A percentile compares a stretch with the other conserved stretches of the same genome.
Conservation (phyloP, 2,797 vertebrate genomes). For the Acridotheres tristis region DNA sequence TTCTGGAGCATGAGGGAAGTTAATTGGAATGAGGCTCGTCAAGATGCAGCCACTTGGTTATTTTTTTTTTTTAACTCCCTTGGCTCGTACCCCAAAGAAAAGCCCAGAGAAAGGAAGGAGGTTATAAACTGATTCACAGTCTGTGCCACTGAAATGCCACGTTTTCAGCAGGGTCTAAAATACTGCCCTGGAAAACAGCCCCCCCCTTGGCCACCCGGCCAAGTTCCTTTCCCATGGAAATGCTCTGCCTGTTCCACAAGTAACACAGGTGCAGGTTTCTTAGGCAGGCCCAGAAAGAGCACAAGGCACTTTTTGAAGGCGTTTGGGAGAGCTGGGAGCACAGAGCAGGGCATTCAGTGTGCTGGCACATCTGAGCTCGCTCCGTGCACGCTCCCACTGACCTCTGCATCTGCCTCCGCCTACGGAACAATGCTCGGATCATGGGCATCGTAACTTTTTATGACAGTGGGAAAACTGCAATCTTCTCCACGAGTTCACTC, state of each 20-base stretch:
- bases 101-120: slow-evolving; percentile 43
- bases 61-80: not conserved
- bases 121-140: slow-evolving; percentile 13
- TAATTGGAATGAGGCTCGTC: not conserved
- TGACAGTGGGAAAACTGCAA: slow-evolving; percentile 53
- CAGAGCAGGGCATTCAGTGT: not conserved
- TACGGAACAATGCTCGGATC: not conserved
- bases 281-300: slow-evolving; percentile 11
- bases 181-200: not conserved
- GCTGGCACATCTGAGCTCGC: slow-evolving; percentile 14
- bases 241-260: not conserved
- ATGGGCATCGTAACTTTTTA: slow-evolving; percentile 54
- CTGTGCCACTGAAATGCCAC: slow-evolving; percentile 4
- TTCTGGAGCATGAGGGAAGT: not conserved
- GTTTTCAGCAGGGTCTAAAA: slow-evolving; percentile 15
- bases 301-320: slow-evolving; percentile 37
- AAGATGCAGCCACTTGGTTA: not conserved
- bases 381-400: not conserved
- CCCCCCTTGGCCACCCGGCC: not conserved
- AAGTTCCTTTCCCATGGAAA: slow-evolving; percentile 65
- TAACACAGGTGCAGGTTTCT: slow-evolving; percentile 48
- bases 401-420: slow-evolving; percentile 45
- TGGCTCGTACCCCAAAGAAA: not conserved
- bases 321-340: not conserved
- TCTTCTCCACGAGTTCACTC: slow-evolving; percentile 16